These are phyloP conservation scores for Gallinago solitaria DNA, from an alignment of 2,797 vertebrate genomes.

Conservation along the genomic window DNA sequence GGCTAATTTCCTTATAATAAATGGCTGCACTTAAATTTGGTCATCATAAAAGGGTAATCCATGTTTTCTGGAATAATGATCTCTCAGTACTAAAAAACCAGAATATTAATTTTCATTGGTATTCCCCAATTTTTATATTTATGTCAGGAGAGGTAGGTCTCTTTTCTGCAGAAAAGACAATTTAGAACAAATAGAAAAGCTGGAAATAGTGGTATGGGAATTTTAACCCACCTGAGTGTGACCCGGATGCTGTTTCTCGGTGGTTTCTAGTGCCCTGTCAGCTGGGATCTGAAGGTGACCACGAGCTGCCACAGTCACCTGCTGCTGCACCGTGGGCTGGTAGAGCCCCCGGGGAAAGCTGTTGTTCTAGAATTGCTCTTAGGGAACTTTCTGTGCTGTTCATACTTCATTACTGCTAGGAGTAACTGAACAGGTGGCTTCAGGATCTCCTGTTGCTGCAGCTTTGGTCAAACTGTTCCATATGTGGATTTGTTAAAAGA, in stretches of 20 bases:
- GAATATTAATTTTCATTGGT: not conserved
- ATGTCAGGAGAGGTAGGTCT: not conserved
- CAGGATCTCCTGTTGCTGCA: not conserved
- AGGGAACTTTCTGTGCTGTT: not conserved
- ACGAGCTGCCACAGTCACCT: accelerated
- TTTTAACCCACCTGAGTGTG: not conserved
- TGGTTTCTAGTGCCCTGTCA: not conserved
- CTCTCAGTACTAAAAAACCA: not conserved
- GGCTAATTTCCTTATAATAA: not conserved
- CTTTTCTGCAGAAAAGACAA: not conserved
- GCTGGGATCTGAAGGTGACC: accelerated
- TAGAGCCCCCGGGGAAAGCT: not conserved
- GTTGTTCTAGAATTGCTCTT: not conserved
- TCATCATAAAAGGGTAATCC: not conserved
- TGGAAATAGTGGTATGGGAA: not conserved
- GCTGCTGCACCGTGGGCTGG: accelerated
- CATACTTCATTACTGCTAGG: not conserved
- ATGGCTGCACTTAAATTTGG: not conserved
- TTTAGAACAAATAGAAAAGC: not conserved
- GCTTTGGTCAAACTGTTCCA: not conserved
- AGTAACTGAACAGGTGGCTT: not conserved
- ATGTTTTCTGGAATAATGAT: not conserved
- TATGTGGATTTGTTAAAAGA: not conserved
- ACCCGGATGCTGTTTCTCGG: not conserved
- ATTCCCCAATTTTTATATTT: not conserved